A percentile compares a stretch with the other conserved stretches of the same genome.
Conservation (phyloP, 2,113 vertebrate genomes). For the Grantiella picta region DNA sequence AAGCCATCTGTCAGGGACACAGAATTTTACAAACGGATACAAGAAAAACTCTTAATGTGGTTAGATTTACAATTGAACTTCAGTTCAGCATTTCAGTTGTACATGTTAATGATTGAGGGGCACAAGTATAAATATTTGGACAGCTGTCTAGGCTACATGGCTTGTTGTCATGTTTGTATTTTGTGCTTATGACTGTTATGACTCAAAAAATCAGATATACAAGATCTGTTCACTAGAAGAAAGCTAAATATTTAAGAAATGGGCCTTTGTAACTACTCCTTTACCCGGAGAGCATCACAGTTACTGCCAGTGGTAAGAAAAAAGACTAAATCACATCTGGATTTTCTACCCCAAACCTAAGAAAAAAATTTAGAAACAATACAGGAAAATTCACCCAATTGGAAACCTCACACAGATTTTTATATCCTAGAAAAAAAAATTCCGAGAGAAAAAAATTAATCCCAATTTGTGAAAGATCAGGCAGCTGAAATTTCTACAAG, state of each 20-base stretch:
- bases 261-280: not conserved
- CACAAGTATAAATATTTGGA: conserved; percentile 16
- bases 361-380: not conserved
- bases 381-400: not conserved
- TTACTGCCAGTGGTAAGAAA: not conserved
- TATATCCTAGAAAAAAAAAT: not conserved
- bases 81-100: not conserved
- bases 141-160: not conserved
- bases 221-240: not conserved
- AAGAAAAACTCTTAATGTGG: not conserved
- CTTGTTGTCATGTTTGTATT: not conserved
- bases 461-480: not conserved
- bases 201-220: not conserved
- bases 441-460: not conserved
- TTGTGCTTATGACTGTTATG: not conserved
- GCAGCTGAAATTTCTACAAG: not conserved
- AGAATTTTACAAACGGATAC: not conserved
- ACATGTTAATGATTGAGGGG: not conserved
- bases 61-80: not conserved
- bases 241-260: not conserved
- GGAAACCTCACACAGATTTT: not conserved
- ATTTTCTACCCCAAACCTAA: not conserved
- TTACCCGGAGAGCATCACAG: not conserved
- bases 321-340: not conserved
- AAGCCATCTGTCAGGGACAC: not conserved